These are phyloP conservation scores for Cataglyphis livida DNA, from an alignment of 2,888 invertebrate genomes.

Conservation along the genomic window DNA sequence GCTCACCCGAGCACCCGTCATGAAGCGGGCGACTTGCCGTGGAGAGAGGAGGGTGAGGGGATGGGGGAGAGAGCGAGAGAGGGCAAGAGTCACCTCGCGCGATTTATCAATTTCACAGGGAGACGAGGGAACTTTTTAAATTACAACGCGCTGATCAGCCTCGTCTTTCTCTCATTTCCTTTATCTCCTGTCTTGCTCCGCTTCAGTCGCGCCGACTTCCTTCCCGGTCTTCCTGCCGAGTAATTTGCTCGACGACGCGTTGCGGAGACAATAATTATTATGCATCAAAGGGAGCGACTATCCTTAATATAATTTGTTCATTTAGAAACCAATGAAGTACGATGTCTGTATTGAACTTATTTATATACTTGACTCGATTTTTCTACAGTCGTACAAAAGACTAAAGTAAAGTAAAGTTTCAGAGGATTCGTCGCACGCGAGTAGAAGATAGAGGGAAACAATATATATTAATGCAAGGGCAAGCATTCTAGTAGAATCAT, in stretches of 20 bases:
- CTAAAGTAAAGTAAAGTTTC: slow-evolving; percentile 12
- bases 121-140: slow-evolving; percentile 76
- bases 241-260: slow-evolving; percentile 63
- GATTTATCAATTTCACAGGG: slow-evolving; percentile 78
- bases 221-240: slow-evolving; percentile 46
- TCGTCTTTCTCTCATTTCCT: slow-evolving; percentile 72
- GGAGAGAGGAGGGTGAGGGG: slow-evolving; percentile 16
- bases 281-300: slow-evolving; percentile 75
- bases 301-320: slow-evolving; percentile 75
- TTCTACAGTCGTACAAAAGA: neutral
- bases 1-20: slow-evolving; percentile 58
- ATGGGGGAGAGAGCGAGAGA: slow-evolving; percentile 31
- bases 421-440: neutral
- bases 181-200: slow-evolving; percentile 37
- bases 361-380: neutral
- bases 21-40: slow-evolving; percentile 24
- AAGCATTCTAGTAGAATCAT: slow-evolving; percentile 42
- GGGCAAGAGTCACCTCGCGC: slow-evolving; percentile 65
- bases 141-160: slow-evolving; percentile 79
- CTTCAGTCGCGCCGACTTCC: slow-evolving; percentile 34
- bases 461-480: slow-evolving; percentile 50
- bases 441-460: slow-evolving; percentile 25
- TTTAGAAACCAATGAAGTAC: slow-evolving; percentile 33
- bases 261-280: slow-evolving; percentile 77
- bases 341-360: neutral